Conservation (phyloP, 2,797 vertebrate genomes). For the Erethizon dorsatum region DNA sequence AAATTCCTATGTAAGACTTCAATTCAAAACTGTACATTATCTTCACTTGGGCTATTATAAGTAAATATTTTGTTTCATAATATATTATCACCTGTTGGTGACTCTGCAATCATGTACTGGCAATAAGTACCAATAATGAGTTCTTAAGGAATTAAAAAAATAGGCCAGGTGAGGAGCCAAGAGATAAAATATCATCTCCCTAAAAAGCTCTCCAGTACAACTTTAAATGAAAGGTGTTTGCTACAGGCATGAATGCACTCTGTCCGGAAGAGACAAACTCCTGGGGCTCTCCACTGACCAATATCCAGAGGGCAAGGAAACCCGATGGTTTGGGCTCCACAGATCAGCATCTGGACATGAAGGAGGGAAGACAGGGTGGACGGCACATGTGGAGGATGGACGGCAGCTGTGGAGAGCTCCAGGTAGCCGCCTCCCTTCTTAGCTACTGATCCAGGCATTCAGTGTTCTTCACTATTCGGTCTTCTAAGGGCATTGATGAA, state of each 20-base stretch:
- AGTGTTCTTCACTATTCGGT: background rate
- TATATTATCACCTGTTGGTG: background rate
- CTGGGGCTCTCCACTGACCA: background rate
- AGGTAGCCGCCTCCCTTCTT: rapidly evolving
- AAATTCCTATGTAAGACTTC: background rate
- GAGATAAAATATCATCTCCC: background rate
- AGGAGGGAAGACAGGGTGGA: background rate
- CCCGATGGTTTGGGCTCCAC: background rate
- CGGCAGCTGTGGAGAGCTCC: background rate
- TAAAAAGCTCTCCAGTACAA: background rate
- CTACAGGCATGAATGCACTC: background rate
- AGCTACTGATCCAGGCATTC: background rate
- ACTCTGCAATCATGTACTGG: background rate
- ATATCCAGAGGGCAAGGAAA: background rate
- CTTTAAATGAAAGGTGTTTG: background rate
- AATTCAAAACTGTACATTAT: background rate
- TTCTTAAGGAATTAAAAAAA: background rate
- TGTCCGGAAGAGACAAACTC: background rate
- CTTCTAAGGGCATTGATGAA: background rate
- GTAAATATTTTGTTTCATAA: constrained; percentile 10
- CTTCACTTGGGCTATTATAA: constrained; percentile 18
- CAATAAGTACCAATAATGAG: background rate
- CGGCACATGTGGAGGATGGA: background rate
- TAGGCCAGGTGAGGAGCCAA: background rate
- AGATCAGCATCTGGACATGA: background rate